Conservation (phyloP, 2,888 invertebrate genomes). For the Pelosia muscerda region DNA sequence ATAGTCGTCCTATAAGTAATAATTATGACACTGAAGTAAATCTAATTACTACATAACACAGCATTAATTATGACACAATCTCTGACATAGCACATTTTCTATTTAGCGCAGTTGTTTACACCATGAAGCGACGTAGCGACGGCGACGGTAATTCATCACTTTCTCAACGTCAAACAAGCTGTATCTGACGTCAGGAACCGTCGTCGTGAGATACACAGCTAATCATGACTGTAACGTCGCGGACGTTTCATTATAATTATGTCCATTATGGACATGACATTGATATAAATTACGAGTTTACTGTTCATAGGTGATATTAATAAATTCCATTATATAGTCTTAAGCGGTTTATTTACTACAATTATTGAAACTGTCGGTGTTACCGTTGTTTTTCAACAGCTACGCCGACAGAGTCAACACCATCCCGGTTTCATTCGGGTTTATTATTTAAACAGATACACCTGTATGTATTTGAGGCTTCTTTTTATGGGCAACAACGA, state of each 20-base stretch:
- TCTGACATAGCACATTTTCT: neutral
- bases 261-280: neutral
- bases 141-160: neutral
- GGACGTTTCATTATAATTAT: slow-evolving; percentile 2
- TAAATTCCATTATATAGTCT: no score
- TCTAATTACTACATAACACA: neutral
- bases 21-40: no score
- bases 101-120: neutral
- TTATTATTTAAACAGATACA: no score
- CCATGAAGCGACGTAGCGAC: no score
- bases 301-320: neutral
- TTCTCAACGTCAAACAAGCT: slow-evolving; percentile 4
- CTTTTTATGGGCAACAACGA: no score
- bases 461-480: no score
- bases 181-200: neutral
- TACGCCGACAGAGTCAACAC: no score
- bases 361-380: no score
- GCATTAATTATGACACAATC: neutral
- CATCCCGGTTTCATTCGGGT: no score
- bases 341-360: no score
- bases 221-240: neutral
- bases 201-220: neutral
- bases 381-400: no score
- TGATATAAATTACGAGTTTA: neutral
- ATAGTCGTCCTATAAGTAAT: no score